These are phyloP conservation scores for Drosophila pegasa DNA, from an alignment of 2,888 invertebrate species.

Conservation along the genomic window DNA sequence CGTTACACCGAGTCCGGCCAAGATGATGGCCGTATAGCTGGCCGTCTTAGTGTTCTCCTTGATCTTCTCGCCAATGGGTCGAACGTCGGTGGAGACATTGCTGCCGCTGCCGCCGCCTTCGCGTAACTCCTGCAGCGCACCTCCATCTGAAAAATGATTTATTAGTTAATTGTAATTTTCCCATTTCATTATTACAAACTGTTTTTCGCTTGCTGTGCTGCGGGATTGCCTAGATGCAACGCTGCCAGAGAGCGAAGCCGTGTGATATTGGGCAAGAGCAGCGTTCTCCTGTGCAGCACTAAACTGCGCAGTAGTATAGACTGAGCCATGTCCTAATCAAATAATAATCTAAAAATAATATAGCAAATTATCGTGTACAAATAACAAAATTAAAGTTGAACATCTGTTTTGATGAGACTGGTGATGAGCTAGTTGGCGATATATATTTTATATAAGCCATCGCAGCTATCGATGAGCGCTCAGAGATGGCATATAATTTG, in stretches of 20 bases:
- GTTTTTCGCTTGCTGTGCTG: constrained; percentile 40
- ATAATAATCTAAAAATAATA: constrained; percentile 10
- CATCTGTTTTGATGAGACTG: constrained; percentile 52
- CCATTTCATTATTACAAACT: constrained; percentile 37
- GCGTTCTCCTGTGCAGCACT: constrained; percentile 41
- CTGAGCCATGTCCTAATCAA: constrained; percentile 61
- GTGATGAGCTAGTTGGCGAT: constrained; percentile 33
- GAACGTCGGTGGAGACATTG: constrained; percentile 86
- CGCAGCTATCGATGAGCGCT: neutral
- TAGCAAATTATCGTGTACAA: constrained; percentile 30
- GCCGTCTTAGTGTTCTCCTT: constrained; percentile 96
- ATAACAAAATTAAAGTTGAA: constrained; percentile 33
- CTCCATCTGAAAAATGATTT: constrained; percentile 12
- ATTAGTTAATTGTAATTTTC: neutral
- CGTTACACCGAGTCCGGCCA: constrained; percentile 92
- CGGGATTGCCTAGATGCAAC: constrained; percentile 34
- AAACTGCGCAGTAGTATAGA: constrained; percentile 69
- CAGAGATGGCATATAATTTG: neutral
- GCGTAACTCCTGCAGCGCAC: constrained; percentile 56
- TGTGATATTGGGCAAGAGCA: constrained; percentile 26
- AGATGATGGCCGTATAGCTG: constrained; percentile 92
- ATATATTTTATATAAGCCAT: constrained; percentile 43
- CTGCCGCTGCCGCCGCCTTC: constrained; percentile 40
- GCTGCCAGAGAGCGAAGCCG: constrained; percentile 44
- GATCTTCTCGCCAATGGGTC: constrained; percentile 90